A percentile compares a stretch with the other conserved stretches of the same genome.
These are phyloP conservation scores for Cinclus cinclus DNA, from an alignment of 2,113 vertebrate species.

Conservation along the genomic window DNA sequence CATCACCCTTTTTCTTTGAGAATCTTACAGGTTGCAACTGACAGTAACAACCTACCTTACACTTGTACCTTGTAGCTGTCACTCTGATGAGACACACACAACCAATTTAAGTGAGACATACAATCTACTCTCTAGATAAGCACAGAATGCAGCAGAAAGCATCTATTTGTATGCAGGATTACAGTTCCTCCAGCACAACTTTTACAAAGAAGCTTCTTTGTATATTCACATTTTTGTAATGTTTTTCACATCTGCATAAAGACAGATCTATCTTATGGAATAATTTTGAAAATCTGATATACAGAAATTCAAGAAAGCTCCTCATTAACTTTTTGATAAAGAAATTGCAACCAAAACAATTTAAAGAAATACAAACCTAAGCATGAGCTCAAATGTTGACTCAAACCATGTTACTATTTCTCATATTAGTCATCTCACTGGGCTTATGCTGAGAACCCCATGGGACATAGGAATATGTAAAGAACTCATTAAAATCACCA, in stretches of 20 bases:
- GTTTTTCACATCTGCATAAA: neutral
- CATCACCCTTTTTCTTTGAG: neutral
- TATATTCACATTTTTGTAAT: neutral
- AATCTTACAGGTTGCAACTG: neutral
- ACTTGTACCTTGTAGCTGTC: neutral
- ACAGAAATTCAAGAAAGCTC: neutral
- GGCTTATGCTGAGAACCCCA: neutral
- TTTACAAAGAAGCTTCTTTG: neutral
- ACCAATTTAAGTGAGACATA: neutral
- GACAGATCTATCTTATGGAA: neutral
- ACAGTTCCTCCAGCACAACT: neutral
- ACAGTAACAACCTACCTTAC: neutral
- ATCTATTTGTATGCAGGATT: neutral
- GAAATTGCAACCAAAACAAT: neutral
- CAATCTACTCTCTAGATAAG: neutral
- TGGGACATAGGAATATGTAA: neutral
- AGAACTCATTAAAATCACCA: neutral
- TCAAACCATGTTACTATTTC: neutral
- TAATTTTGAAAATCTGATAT: neutral
- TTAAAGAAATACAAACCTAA: neutral
- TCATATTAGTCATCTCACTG: conserved; percentile 26
- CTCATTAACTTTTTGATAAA: neutral
- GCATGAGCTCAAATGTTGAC: conserved; percentile 16
- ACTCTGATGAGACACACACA: accelerated
- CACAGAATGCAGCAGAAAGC: neutral